Percentiles rank a stretch among this genome's conserved stretches.
phyloP scores from a whole-genome alignment of 2,113 vertebrate genomes.

The Elaphurus davidianus region DNA sequence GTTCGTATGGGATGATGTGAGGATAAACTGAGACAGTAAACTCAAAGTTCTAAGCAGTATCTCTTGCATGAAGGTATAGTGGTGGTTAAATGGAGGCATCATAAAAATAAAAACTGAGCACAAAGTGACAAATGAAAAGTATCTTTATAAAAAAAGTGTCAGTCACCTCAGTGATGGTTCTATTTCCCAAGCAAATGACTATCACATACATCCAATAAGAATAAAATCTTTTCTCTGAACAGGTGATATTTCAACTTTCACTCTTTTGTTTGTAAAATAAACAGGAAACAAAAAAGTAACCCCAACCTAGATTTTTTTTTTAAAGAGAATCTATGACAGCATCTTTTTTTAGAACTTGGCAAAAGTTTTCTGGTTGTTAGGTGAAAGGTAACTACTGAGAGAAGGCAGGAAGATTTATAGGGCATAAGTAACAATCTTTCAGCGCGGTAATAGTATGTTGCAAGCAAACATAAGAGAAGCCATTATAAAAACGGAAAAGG shows the following conservation, averaged over 20 bases:
- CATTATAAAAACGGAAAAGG: conserved; percentile 22
- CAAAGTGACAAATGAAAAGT: neutral
- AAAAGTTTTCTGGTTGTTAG: conserved; percentile 23
- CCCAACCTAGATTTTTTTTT: neutral
- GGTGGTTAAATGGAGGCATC: neutral
- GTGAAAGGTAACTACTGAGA: neutral
- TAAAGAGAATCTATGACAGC: neutral
- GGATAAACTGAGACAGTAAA: neutral
- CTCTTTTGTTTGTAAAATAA: neutral
- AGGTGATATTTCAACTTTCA: neutral
- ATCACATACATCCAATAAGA: neutral
- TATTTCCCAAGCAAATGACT: neutral
- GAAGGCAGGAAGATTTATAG: conserved; percentile 1
- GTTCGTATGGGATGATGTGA: neutral
- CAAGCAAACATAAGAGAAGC: conserved; percentile 44
- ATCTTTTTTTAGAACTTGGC: neutral
- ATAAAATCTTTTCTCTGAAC: neutral
- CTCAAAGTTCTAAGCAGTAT: neutral
- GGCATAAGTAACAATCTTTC: neutral
- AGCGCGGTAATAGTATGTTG: conserved; percentile 1
- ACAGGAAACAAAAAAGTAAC: neutral
- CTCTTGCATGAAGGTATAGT: neutral
- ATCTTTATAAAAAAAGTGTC: neutral
- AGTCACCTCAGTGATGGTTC: neutral
- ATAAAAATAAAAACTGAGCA: neutral